Conservation (phyloP, 2,113 vertebrate genomes). For the Pimephales promelas region DNA sequence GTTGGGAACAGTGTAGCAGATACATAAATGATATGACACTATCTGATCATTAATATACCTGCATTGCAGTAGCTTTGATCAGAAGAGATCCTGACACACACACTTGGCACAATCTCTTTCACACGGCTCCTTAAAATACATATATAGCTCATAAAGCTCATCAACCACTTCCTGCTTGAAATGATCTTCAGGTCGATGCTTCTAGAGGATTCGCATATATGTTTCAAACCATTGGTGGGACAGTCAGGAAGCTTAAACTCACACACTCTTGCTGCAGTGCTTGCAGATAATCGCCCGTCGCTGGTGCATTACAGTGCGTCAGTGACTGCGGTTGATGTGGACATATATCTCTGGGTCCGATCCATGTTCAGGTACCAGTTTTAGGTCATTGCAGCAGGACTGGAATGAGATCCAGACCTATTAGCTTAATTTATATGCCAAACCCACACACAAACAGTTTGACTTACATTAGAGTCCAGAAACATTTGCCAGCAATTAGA, state of each 20-base stretch:
- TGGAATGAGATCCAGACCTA: slow-evolving; percentile 15
- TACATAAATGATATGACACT: slow-evolving; percentile 7
- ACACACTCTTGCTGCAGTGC: slow-evolving; percentile 12
- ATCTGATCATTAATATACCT: slow-evolving; percentile 29
- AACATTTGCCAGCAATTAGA: slow-evolving; percentile 33
- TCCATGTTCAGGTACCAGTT: slow-evolving; percentile 10
- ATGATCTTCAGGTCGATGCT: background rate
- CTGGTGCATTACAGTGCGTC: slow-evolving; percentile 23
- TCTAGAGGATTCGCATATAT: background rate
- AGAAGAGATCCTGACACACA: background rate
- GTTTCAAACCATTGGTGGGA: background rate
- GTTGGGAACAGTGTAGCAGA: background rate
- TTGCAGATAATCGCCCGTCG: background rate
- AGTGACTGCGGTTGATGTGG: slow-evolving; percentile 20
- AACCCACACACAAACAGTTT: background rate
- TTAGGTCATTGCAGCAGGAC: background rate
- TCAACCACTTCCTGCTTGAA: background rate
- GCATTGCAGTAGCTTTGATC: slow-evolving; percentile 18
- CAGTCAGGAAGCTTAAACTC: slow-evolving; percentile 6
- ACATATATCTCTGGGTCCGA: background rate
- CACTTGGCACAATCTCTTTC: background rate
- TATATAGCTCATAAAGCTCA: background rate
- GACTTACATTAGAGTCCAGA: slow-evolving; percentile 16
- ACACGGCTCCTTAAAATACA: background rate
- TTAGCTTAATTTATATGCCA: slow-evolving; percentile 4